phyloP scores from a whole-genome alignment of 2,888 invertebrate species.

The Oscheius sp. region DNA sequence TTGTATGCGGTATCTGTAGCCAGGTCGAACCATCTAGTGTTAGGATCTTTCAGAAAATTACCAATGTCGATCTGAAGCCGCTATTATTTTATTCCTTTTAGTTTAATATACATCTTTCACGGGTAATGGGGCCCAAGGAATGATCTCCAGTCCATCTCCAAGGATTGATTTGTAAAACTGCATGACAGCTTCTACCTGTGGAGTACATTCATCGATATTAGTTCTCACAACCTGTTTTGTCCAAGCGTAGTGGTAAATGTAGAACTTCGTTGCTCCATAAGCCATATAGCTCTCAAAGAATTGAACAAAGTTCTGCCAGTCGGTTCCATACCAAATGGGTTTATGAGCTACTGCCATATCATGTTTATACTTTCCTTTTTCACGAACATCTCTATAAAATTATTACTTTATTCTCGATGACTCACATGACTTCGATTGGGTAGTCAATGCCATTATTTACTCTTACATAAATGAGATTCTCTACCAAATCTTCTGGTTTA shows the following conservation, averaged over 20 bases:
- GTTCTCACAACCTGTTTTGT: conserved; percentile 16
- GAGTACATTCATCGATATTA: no score
- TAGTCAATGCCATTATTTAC: no score
- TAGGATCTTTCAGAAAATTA: background rate
- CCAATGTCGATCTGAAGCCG: background rate
- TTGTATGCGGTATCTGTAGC: conserved; percentile 14
- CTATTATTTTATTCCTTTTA: background rate
- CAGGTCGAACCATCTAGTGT: conserved; percentile 15
- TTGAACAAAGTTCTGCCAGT: conserved; percentile 23
- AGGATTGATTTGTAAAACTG: conserved; percentile 7
- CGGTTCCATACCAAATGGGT: conserved; percentile 13
- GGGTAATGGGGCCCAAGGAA: conserved; percentile 19
- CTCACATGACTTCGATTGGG: no score
- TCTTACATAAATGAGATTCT: no score
- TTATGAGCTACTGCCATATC: conserved; percentile 17
- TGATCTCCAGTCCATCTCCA: background rate
- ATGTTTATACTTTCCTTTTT: background rate
- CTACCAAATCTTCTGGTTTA: no score
- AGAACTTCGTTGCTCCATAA: conserved; percentile 22
- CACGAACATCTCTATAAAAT: conserved; percentile 11
- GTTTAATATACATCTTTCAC: background rate
- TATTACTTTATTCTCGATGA: no score
- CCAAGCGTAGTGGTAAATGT: conserved; percentile 17
- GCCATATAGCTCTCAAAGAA: conserved; percentile 20
- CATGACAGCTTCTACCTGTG: background rate